Conservation (phyloP, 2,888 invertebrate species). For the Machimus atricapillus region DNA sequence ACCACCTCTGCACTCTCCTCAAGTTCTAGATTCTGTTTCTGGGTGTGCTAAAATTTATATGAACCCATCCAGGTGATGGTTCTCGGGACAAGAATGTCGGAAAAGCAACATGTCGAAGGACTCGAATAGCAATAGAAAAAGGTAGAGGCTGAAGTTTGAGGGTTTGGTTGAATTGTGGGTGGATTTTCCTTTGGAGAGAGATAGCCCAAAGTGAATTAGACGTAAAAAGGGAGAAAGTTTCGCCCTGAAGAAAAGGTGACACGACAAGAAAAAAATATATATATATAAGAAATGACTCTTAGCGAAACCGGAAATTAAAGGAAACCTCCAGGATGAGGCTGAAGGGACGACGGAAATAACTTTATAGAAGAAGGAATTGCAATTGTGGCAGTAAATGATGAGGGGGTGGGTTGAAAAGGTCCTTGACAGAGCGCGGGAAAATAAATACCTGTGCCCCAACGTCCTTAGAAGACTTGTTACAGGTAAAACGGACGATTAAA, state of each 20-base stretch:
- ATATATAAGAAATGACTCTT: neutral
- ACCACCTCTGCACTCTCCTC: neutral
- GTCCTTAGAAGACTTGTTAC: neutral
- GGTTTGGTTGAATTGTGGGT: neutral
- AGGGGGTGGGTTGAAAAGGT: neutral
- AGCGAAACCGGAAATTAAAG: conserved; percentile 27
- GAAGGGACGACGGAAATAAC: neutral
- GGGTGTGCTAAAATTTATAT: conserved; percentile 14
- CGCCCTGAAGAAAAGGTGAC: neutral
- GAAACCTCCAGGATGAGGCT: conserved; percentile 14
- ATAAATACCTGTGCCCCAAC: neutral
- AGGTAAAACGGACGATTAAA: neutral
- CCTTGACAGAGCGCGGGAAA: neutral
- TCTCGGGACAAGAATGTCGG: neutral
- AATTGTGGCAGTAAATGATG: neutral
- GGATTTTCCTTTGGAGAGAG: neutral
- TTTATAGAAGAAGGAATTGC: neutral
- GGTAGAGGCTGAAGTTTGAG: neutral
- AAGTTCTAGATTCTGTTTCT: neutral
- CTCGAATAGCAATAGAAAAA: neutral
- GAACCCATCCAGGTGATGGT: neutral
- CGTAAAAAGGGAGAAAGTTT: neutral
- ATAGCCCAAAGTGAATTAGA: neutral
- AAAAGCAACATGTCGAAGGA: neutral
- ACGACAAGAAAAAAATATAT: neutral